Percentiles rank a stretch among this genome's conserved stretches.
These are phyloP conservation scores for Myoxocephalus aenaeus DNA, from an alignment of 2,797 vertebrate genomes.

Conservation along the genomic window DNA sequence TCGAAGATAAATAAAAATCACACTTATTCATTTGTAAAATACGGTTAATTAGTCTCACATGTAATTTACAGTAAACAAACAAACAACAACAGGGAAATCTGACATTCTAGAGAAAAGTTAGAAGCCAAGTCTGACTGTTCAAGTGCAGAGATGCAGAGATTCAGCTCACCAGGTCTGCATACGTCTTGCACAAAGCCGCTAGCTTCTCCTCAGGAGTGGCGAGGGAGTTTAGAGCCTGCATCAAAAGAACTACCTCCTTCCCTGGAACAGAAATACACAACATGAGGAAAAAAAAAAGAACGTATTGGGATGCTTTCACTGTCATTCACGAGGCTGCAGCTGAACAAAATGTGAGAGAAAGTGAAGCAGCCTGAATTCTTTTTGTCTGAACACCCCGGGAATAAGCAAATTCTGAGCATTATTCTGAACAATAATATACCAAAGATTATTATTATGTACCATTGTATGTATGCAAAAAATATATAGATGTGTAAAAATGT, in stretches of 20 bases:
- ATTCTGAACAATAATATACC: background rate
- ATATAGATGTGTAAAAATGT: background rate
- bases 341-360: background rate
- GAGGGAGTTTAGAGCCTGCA: conserved; percentile 96
- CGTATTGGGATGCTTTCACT: no score
- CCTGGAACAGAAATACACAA: conserved; percentile 80
- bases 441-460: background rate
- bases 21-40: background rate
- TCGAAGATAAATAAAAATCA: background rate
- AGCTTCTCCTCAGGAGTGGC: conserved; percentile 97
- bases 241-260: conserved; percentile 96
- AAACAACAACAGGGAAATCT: background rate
- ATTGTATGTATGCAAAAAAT: background rate
- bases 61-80: background rate
- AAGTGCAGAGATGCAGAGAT: background rate
- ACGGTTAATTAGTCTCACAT: background rate
- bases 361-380: no score
- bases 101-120: background rate
- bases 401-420: background rate
- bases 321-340: background rate
- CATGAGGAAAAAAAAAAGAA: background rate
- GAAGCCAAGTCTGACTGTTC: background rate
- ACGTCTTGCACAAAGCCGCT: conserved; percentile 98
- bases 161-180: conserved; percentile 93
- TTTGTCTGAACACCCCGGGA: background rate